Percentiles rank a stretch among this genome's conserved stretches.
phyloP scores from a whole-genome alignment of 1,140 invertebrate genomes.

The Anagrus nilaparvatae region DNA sequence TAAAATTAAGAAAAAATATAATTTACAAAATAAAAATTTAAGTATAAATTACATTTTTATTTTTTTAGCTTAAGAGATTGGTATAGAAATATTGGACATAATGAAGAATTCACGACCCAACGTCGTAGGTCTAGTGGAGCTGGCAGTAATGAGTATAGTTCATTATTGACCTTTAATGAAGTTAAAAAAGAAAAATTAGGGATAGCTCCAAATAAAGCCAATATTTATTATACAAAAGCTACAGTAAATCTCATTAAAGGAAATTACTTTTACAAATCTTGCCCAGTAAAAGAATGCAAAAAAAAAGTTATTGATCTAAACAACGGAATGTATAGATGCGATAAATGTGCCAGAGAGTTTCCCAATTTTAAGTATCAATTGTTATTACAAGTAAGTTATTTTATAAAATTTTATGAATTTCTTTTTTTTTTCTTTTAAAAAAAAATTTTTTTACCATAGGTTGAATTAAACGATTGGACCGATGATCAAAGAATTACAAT shows the following conservation, averaged over 20 bases:
- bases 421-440: too few relatives aligned
- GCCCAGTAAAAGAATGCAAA: conserved; percentile 74
- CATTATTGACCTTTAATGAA: conserved; percentile 60
- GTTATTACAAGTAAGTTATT: conserved; percentile 65
- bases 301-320: conserved; percentile 86
- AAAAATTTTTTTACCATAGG: conserved; percentile 41
- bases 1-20: too few relatives aligned
- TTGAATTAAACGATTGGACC: conserved; percentile 70
- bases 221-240: conserved; percentile 65
- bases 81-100: conserved; percentile 70
- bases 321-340: conserved; percentile 82
- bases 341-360: conserved; percentile 81
- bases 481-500: conserved; percentile 77
- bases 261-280: conserved; percentile 81
- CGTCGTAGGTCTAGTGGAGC: conserved; percentile 23
- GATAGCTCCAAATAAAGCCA: conserved; percentile 59
- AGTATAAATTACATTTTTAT: conserved; percentile 5
- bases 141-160: conserved; percentile 18
- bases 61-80: conserved; percentile 76
- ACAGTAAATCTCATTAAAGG: conserved; percentile 62
- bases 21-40: too few relatives aligned
- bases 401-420: too few relatives aligned
- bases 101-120: conserved; percentile 40
- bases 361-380: conserved; percentile 79
- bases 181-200: conserved; percentile 55